These are phyloP conservation scores for Haemorhous mexicanus DNA, from an alignment of 2,113 vertebrate genomes.

Conservation along the genomic window DNA sequence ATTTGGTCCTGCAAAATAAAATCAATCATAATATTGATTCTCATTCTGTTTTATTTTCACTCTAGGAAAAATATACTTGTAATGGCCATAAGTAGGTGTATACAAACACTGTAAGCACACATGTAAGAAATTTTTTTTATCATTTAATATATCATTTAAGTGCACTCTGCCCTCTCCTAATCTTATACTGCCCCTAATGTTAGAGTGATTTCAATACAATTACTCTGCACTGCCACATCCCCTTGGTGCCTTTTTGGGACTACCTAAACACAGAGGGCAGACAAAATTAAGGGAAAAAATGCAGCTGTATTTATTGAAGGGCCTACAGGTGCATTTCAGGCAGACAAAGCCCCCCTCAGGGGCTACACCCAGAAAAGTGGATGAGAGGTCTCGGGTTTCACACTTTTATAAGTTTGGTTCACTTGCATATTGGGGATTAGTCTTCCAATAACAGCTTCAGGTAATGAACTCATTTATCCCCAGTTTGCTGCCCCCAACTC, in stretches of 20 bases:
- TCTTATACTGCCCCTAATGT: background rate
- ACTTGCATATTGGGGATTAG: background rate
- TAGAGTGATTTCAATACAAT: background rate
- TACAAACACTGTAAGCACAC: background rate
- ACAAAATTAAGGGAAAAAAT: background rate
- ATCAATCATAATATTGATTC: background rate
- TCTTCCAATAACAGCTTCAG: background rate
- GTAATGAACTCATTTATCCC: background rate
- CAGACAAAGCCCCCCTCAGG: background rate
- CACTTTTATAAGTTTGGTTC: background rate
- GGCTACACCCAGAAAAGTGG: background rate
- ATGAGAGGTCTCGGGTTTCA: rapidly evolving
- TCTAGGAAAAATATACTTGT: background rate
- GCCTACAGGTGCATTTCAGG: background rate
- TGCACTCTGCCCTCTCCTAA: background rate
- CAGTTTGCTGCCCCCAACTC: background rate
- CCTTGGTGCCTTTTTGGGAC: background rate
- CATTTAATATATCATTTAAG: rapidly evolving
- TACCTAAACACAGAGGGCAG: background rate
- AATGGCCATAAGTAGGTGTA: background rate
- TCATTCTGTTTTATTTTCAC: background rate
- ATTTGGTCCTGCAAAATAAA: background rate
- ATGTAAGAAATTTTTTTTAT: background rate
- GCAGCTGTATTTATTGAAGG: background rate
- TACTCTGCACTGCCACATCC: background rate